A percentile compares a stretch with the other conserved stretches of the same genome.
Evolutionary conservation across 2,113 vertebrate genomes (phyloP).

Genomic region (Sylvia atricapilla): DNA sequence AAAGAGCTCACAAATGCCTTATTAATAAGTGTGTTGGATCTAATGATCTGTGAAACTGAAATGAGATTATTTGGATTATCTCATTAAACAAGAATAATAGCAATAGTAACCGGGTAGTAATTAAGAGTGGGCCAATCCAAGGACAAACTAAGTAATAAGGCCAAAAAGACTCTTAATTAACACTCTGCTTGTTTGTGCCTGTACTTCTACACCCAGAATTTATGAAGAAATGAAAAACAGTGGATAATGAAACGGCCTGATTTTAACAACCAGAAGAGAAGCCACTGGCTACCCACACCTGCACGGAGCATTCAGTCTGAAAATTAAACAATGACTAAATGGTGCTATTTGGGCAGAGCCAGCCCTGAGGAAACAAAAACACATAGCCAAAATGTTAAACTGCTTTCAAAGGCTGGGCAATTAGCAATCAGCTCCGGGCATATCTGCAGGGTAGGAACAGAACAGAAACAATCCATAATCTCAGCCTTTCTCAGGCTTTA

Average conservation of each 20-base stretch:
- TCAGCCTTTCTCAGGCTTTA: not conserved
- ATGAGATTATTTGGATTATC: constrained; percentile 68
- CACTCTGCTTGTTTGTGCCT: not conserved
- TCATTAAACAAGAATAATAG: constrained; percentile 70
- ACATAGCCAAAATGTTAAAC: not conserved
- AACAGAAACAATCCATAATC: not conserved
- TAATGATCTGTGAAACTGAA: constrained; percentile 66
- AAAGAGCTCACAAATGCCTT: constrained; percentile 53
- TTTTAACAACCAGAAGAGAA: not conserved
- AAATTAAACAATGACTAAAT: not conserved
- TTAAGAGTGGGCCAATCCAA: constrained; percentile 45
- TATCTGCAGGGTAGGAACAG: not conserved
- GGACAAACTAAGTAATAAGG: constrained; percentile 42
- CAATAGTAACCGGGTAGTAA: constrained; percentile 22
- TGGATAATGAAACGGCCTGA: not conserved
- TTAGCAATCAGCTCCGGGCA: not conserved
- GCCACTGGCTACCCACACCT: not conserved
- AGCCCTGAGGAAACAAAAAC: not conserved
- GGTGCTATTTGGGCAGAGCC: not conserved
- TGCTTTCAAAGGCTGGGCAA: not conserved
- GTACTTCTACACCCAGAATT: not conserved
- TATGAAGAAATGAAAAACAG: not conserved
- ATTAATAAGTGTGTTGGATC: constrained; percentile 55
- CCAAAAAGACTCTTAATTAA: constrained; percentile 19
- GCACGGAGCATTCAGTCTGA: not conserved